Evolutionary conservation across 1,140 invertebrate genomes (phyloP), one percentile per base, ranked within the genome.

Genomic region (Polypedilum pembai): DNA sequence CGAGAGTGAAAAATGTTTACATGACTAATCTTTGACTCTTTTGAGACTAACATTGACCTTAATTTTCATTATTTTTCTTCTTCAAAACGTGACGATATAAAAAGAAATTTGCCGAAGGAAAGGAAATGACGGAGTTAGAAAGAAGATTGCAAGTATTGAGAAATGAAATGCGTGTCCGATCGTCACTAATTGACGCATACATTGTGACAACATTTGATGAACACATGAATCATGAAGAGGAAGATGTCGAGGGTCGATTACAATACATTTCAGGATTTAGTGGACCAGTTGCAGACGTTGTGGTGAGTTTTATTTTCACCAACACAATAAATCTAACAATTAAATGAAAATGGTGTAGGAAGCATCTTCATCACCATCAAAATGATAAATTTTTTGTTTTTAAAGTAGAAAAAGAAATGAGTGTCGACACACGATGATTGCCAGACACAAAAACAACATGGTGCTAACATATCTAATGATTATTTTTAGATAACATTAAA

Each of bases 211-310:
- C 88, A 12, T 89, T 88, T 74, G 92, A 94, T 78, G 92, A 92
- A 77, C 92, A 94, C 83, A 88, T 91, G 85, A 91, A 87, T 75
- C 88, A 90, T 78, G 85, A 86, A 73, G 85, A 90, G 2, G 88
- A 91, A 1, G 83, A 87, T 1, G 88, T 88, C 75, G 95, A 98
- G 82, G 86, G 89, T 79, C 85, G 95, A 73, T 82, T 93, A 76
- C 84, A 88, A 75, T 98, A 90, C 81, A 86, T 98, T 5, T 91
- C 91, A 73, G 94, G 94, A 3, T 98, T 96, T 83, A 89, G 88
- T 74, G 96, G 96, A 1, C 90, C 88, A 17, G 88, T 89, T 56
- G 94, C 90, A 0, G 88, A 89, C 1, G 94, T 91, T 0, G 86
- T 96, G 1, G 85, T 98, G 3, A n/a, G 15, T 72, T 21, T 8